Evolutionary conservation across 2,113 vertebrate genomes (phyloP), one percentile per base, ranked within the genome.

Genomic region (Genyomyrus donnyi): DNA sequence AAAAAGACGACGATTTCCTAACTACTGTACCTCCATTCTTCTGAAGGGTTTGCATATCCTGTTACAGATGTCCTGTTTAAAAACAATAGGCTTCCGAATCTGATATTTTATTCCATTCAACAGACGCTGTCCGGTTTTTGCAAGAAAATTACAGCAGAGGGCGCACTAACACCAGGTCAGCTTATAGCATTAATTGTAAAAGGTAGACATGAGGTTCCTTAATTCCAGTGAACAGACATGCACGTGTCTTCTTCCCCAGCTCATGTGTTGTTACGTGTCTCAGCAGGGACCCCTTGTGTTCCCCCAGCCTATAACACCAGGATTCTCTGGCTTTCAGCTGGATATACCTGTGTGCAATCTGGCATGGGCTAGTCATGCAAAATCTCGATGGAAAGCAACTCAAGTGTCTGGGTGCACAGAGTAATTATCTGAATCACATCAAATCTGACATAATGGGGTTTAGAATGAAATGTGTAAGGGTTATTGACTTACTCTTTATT

Each of bases 251-350:
- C 49, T 45, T 8, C 19, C 48, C 35, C 50, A 85, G 24, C 24
- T 46, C 35, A 5, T 48, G 39, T 42, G 53, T 35, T 35, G 13
- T n/a, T 48, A 62, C 39, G 24, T 13, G 49, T 88, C 87, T 86
- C 91, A 17, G 53, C 77, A 58, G 91, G 83, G 88, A 85, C 80
- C 87, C 89, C 53, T 88, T 89, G 90, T 89, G 90, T 91, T 77
- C 50, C 21, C 74, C 48, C 58, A 66, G 62, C 88, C 90, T 91
- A 85, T 91, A 85, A 87, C 90, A 83, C 83, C 13, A 52, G 6
- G 35, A 42, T 85, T 90, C 91, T 66, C 70, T 53, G 62, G 21
- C n/a, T 58, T 48, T 46, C 27, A 87, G 56, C 52, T 48, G n/a
- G n/a, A 5, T 35, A 89, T 88, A 92, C 91, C 89, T 89, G 56